Percentiles rank a stretch among this genome's conserved stretches.
These are phyloP conservation scores for Andrena praecox DNA, from an alignment of 2,888 invertebrate genomes.

Conservation along the genomic window DNA sequence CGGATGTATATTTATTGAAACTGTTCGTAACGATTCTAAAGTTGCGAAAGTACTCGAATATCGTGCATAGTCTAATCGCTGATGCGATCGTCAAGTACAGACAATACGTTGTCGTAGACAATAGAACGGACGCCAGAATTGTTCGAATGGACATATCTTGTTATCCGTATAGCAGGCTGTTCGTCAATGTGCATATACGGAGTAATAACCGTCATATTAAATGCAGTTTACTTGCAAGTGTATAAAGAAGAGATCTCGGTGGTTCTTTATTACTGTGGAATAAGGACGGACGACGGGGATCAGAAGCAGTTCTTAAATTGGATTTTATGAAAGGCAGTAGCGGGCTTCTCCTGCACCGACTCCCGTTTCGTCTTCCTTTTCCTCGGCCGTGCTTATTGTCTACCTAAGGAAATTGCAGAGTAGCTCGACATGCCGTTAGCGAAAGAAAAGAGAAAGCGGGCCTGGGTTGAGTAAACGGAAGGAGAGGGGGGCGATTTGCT, in stretches of 20 bases:
- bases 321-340: slow-evolving; percentile 69
- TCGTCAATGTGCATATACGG: slow-evolving; percentile 19
- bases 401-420: slow-evolving; percentile 66
- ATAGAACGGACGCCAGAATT: no score
- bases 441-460: slow-evolving; percentile 42
- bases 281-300: slow-evolving; percentile 59
- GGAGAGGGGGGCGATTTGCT: slow-evolving; percentile 55
- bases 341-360: slow-evolving; percentile 32
- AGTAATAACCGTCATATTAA: slow-evolving; percentile 63
- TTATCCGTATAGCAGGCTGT: not conserved
- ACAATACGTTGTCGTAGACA: not conserved
- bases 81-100: no score
- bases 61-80: not conserved
- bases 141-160: slow-evolving; percentile 1
- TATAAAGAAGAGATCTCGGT: slow-evolving; percentile 46
- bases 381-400: slow-evolving; percentile 64
- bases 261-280: slow-evolving; percentile 62
- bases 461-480: slow-evolving; percentile 35
- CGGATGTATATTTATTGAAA: slow-evolving; percentile 22
- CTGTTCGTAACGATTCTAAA: not conserved
- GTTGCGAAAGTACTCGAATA: not conserved
- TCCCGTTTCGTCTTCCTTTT: slow-evolving; percentile 47
- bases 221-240: slow-evolving; percentile 49
- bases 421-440: slow-evolving; percentile 64
- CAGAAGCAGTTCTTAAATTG: slow-evolving; percentile 72